Conservation (phyloP, 2,113 vertebrate genomes). For the Tringa solitaria region DNA sequence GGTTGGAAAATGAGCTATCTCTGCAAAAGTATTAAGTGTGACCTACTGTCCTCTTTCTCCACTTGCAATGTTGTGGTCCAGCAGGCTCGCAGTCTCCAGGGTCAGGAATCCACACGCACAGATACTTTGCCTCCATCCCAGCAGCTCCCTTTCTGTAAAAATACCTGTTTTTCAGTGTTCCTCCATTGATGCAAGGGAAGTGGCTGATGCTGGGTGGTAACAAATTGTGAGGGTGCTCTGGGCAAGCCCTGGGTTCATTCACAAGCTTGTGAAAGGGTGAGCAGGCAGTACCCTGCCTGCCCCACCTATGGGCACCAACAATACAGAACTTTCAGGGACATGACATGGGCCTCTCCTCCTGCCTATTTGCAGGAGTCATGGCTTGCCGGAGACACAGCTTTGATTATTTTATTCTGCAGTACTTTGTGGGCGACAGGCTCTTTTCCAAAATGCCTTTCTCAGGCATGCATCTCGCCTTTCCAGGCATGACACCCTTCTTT, state of each 20-base stretch:
- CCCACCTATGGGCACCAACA: no score
- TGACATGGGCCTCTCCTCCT: neutral
- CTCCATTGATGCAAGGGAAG: neutral
- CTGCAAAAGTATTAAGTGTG: neutral
- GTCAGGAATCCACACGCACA: neutral
- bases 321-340: fast-evolving
- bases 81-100: neutral
- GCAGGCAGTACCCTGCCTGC: fast-evolving
- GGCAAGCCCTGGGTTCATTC: neutral
- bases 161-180: neutral
- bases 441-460: constrained; percentile 40
- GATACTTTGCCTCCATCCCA: neutral
- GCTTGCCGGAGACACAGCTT: neutral
- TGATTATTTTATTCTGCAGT: neutral
- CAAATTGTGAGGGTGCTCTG: neutral
- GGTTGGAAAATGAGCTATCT: constrained; percentile 11
- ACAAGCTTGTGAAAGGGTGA: neutral
- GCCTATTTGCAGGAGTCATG: neutral
- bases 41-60: neutral
- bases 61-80: neutral
- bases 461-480: neutral
- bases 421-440: neutral
- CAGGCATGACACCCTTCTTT: constrained; percentile 29
- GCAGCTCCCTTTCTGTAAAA: neutral
- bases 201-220: neutral